Conservation (phyloP, 2,888 invertebrate species). For the Phyllotreta cruciferae region DNA sequence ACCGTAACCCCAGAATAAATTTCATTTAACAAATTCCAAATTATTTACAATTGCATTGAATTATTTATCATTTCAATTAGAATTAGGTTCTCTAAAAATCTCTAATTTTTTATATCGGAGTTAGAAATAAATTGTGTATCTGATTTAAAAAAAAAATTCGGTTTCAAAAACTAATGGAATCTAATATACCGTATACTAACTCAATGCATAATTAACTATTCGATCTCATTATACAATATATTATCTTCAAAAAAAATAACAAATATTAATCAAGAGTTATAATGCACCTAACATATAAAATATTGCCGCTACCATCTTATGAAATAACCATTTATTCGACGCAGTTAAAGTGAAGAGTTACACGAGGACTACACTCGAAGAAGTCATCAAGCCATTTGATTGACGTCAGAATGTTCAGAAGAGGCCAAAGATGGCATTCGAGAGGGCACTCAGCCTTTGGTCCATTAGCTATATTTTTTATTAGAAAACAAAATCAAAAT, state of each 20-base stretch:
- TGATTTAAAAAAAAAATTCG: too few species aligned
- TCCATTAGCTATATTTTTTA: conserved; percentile 18
- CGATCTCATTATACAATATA: too few species aligned
- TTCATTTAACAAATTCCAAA: not conserved
- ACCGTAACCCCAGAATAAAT: not conserved
- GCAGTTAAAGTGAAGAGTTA: conserved; percentile 19
- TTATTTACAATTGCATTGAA: not conserved
- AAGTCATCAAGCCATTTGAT: conserved; percentile 22
- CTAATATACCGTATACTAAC: too few species aligned
- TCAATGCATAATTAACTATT: too few species aligned
- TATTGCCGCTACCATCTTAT: not conserved
- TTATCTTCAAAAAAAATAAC: too few species aligned
- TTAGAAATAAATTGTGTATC: too few species aligned
- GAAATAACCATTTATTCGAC: conserved; percentile 3
- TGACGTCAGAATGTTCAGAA: conserved; percentile 17
- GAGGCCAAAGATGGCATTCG: conserved; percentile 9
- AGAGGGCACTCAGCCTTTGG: conserved; percentile 10
- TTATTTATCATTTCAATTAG: too few species aligned
- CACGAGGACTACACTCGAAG: conserved; percentile 15
- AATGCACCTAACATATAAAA: not conserved
- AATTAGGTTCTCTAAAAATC: too few species aligned
- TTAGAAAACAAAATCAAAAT: too few species aligned
- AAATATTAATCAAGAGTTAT: not conserved
- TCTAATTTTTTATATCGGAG: too few species aligned
- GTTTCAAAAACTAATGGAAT: too few species aligned